phyloP scores from a whole-genome alignment of 2,888 invertebrate species.

The Pyrrhia umbra region DNA sequence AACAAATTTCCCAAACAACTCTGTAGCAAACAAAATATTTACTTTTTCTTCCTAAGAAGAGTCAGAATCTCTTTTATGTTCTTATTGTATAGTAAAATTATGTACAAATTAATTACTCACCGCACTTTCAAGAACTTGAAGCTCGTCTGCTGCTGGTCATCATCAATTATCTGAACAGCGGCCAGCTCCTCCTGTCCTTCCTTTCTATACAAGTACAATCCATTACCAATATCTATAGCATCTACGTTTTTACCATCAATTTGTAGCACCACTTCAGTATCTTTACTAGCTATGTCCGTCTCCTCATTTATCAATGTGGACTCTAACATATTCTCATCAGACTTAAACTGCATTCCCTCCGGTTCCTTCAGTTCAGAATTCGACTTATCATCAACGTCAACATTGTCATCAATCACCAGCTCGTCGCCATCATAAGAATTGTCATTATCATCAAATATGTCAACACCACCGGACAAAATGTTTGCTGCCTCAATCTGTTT shows the following conservation, averaged over 20 bases:
- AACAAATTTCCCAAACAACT: too few species aligned
- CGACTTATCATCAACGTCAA: slow-evolving; percentile 77
- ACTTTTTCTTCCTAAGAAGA: too few species aligned
- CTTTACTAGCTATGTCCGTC: slow-evolving; percentile 75
- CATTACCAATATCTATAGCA: slow-evolving; percentile 88
- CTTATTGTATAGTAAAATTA: background rate
- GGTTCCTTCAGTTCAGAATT: slow-evolving; percentile 67
- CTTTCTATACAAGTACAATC: slow-evolving; percentile 85
- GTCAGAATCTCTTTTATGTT: too few species aligned
- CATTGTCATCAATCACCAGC: slow-evolving; percentile 87
- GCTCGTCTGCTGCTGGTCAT: slow-evolving; percentile 79
- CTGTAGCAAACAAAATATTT: too few species aligned
- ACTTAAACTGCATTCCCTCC: slow-evolving; percentile 66
- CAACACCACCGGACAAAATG: slow-evolving; percentile 86
- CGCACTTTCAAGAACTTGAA: slow-evolving; percentile 88
- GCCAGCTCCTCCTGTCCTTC: slow-evolving; percentile 84
- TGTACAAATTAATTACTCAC: slow-evolving; percentile 73
- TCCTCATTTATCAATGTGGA: slow-evolving; percentile 69
- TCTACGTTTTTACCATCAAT: slow-evolving; percentile 88
- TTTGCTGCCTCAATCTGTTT: slow-evolving; percentile 87
- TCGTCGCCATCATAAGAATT: slow-evolving; percentile 88
- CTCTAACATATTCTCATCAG: slow-evolving; percentile 67
- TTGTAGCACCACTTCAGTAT: slow-evolving; percentile 84
- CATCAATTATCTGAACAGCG: slow-evolving; percentile 84
- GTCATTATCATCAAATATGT: slow-evolving; percentile 89